phyloP scores from a whole-genome alignment of 2,797 vertebrate genomes.

The Pygocentrus nattereri region DNA sequence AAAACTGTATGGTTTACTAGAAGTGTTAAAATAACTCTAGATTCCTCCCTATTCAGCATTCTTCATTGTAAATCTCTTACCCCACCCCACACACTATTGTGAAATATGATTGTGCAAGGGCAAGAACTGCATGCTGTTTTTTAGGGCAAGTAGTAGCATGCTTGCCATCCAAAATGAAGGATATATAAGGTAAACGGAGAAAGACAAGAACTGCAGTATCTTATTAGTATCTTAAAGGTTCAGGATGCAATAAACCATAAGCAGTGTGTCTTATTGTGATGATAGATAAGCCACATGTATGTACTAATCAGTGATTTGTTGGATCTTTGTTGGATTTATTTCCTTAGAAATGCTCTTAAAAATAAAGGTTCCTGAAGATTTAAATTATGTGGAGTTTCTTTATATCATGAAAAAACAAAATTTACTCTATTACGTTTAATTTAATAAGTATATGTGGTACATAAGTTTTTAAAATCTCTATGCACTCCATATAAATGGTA shows the following conservation, averaged over 20 bases:
- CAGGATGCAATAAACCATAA: not conserved
- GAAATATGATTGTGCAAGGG: slow-evolving; percentile 43
- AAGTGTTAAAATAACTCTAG: slow-evolving; percentile 18
- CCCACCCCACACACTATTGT: slow-evolving; percentile 24
- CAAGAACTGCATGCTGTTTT: slow-evolving; percentile 21
- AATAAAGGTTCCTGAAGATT: not conserved
- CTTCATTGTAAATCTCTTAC: slow-evolving; percentile 14
- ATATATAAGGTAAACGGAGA: not conserved
- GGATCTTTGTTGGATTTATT: no score
- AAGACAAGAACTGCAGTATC: not conserved
- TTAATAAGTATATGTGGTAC: no score
- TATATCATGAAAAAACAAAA: no score
- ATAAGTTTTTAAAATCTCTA: no score
- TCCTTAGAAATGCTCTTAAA: not conserved
- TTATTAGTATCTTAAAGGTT: not conserved
- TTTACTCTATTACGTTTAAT: no score
- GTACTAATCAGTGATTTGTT: not conserved
- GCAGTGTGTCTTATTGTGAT: slow-evolving; percentile 1
- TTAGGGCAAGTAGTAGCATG: slow-evolving; percentile 32
- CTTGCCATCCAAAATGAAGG: not conserved
- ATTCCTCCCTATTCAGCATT: slow-evolving; percentile 3
- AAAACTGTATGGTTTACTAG: not conserved
- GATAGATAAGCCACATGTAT: not conserved
- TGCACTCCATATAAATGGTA: no score
- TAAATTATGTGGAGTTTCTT: no score